Evolutionary conservation across 2,888 invertebrate species (phyloP).

Genomic region (Cosmia pyralina): DNA sequence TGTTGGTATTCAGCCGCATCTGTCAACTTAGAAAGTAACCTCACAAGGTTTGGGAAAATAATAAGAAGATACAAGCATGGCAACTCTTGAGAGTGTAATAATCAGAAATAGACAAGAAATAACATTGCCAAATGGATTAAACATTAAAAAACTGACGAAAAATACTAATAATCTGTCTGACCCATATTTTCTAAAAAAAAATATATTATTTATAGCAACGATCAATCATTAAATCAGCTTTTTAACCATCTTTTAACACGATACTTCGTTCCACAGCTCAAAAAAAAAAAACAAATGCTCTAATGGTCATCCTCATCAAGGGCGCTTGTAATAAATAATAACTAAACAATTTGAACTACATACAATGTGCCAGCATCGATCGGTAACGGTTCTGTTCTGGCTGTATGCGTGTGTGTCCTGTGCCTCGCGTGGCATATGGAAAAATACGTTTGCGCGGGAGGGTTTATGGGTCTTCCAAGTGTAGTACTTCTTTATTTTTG

Average conservation of each 20-base stretch:
- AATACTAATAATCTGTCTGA: too few relatives aligned
- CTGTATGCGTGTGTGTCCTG: conserved; percentile 49
- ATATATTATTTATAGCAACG: too few relatives aligned
- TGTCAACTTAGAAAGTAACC: conserved; percentile 6
- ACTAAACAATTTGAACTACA: conserved; percentile 39
- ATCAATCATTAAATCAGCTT: too few relatives aligned
- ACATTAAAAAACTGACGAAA: too few relatives aligned
- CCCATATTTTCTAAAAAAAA: too few relatives aligned
- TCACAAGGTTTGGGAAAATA: neutral
- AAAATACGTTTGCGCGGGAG: conserved; percentile 56
- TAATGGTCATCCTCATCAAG: conserved; percentile 14
- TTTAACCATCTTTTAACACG: neutral
- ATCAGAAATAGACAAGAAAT: neutral
- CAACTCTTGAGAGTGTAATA: neutral
- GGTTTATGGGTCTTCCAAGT: conserved; percentile 27
- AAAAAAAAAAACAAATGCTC: neutral
- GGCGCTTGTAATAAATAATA: too few relatives aligned
- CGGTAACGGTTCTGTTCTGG: conserved; percentile 58
- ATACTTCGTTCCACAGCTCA: neutral
- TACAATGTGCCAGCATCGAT: conserved; percentile 64
- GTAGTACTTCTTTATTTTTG: neutral
- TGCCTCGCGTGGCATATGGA: conserved; percentile 36
- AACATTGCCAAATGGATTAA: too few relatives aligned
- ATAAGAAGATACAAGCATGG: neutral
- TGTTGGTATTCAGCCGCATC: conserved; percentile 7